phyloP scores from a whole-genome alignment of 2,888 invertebrate species.

The Scaptomyza parva region DNA sequence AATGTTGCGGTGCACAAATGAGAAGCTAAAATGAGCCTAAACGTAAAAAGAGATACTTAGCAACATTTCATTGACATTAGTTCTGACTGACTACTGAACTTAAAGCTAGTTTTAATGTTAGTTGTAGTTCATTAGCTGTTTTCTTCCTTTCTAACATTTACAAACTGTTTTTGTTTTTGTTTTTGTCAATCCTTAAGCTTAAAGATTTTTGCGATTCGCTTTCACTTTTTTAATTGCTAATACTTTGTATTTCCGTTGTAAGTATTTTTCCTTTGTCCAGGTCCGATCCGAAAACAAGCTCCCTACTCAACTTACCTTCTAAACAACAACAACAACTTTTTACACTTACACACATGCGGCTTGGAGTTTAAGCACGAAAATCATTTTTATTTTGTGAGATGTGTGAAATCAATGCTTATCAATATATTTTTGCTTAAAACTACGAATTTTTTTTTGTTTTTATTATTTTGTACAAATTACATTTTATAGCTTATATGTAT shows the following conservation, averaged over 20 bases:
- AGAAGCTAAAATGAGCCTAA: slow-evolving; percentile 54
- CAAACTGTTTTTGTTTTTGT: slow-evolving; percentile 24
- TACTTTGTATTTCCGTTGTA: slow-evolving; percentile 81
- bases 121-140: slow-evolving; percentile 25
- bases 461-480: slow-evolving; percentile 62
- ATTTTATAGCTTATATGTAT: slow-evolving; percentile 7
- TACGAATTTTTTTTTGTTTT: slow-evolving; percentile 18
- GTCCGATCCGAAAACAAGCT: slow-evolving; percentile 39
- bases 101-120: slow-evolving; percentile 39
- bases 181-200: slow-evolving; percentile 21
- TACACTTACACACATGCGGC: slow-evolving; percentile 51
- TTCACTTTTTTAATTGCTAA: slow-evolving; percentile 72
- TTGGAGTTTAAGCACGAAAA: slow-evolving; percentile 33
- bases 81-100: slow-evolving; percentile 25
- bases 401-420: slow-evolving; percentile 58
- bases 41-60: slow-evolving; percentile 14
- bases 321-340: slow-evolving; percentile 79
- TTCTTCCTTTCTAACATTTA: slow-evolving; percentile 29
- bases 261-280: slow-evolving; percentile 19
- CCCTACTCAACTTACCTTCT: slow-evolving; percentile 51
- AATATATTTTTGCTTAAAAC: slow-evolving; percentile 39
- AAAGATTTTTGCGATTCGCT: slow-evolving; percentile 23
- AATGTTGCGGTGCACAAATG: slow-evolving; percentile 67
- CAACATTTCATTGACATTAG: slow-evolving; percentile 28
- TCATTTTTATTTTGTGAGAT: slow-evolving; percentile 25